Evolutionary conservation across 2,797 vertebrate species (phyloP).

Genomic region (Sebastes cheni): DNA sequence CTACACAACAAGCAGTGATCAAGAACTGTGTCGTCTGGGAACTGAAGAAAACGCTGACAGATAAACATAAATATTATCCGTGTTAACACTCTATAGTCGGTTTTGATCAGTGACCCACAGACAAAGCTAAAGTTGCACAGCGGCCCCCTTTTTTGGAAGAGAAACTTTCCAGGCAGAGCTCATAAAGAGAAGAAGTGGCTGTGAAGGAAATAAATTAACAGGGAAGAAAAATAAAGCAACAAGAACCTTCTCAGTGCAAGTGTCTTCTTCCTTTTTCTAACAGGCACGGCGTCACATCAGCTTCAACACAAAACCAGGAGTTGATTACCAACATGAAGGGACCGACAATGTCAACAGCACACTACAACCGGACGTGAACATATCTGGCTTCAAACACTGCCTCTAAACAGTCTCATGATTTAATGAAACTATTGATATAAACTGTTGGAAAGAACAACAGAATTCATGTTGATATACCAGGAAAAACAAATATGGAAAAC

Average conservation of each 20-base stretch:
- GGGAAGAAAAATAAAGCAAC: slow-evolving; percentile 55
- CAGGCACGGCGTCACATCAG: slow-evolving; percentile 74
- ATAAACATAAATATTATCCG: background rate
- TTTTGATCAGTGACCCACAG: slow-evolving; percentile 63
- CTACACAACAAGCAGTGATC: slow-evolving; percentile 36
- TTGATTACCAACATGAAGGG: slow-evolving; percentile 63
- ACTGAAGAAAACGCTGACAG: slow-evolving; percentile 40
- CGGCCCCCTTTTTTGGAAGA: slow-evolving; percentile 19
- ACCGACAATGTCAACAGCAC: slow-evolving; percentile 29
- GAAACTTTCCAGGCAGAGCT: slow-evolving; percentile 39
- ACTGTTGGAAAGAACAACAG: background rate
- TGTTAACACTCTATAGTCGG: background rate
- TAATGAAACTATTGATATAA: background rate
- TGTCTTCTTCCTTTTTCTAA: slow-evolving; percentile 79
- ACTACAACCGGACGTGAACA: slow-evolving; percentile 13
- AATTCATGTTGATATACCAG: background rate
- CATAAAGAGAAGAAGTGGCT: slow-evolving; percentile 49
- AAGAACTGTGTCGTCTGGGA: slow-evolving; percentile 19
- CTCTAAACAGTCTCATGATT: background rate
- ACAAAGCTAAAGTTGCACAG: slow-evolving; percentile 43
- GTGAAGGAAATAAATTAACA: slow-evolving; percentile 50
- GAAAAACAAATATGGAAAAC: background rate
- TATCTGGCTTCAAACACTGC: slow-evolving; percentile 5
- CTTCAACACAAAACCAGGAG: slow-evolving; percentile 78
- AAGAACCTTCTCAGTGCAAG: slow-evolving; percentile 79